Conservation (phyloP, 2,113 vertebrate genomes). For the Lepus americanus region DNA sequence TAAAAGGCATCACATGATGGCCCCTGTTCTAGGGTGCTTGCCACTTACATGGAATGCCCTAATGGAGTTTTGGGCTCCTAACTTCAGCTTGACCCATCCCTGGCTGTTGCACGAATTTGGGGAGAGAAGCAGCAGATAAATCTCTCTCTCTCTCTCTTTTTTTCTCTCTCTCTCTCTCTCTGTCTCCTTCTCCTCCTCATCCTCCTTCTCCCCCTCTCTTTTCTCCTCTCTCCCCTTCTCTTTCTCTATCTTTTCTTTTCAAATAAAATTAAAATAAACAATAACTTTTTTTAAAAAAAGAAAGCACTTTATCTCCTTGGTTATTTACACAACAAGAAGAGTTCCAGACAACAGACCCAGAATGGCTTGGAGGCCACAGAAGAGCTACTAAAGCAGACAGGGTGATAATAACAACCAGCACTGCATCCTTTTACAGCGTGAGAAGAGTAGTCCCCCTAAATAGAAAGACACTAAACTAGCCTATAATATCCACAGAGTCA, state of each 20-base stretch:
- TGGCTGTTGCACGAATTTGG: too few species aligned
- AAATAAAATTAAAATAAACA: not conserved
- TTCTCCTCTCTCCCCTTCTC: too few species aligned
- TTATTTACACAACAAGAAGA: not conserved
- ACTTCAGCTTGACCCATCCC: too few species aligned
- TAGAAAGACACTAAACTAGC: not conserved
- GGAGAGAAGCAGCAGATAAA: too few species aligned
- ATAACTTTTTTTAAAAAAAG: not conserved
- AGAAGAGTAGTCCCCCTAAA: not conserved
- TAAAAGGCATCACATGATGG: too few species aligned
- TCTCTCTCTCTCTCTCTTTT: too few species aligned
- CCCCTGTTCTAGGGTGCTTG: too few species aligned
- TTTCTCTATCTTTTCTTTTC: not conserved
- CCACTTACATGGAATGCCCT: too few species aligned
- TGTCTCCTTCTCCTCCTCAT: too few species aligned
- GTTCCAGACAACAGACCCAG: not conserved
- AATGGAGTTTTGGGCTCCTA: too few species aligned
- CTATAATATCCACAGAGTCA: not conserved
- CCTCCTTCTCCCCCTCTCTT: too few species aligned
- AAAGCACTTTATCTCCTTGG: not conserved
- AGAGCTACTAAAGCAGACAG: not conserved
- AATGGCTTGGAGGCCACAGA: not conserved
- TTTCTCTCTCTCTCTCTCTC: too few species aligned
- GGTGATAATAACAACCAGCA: not conserved
- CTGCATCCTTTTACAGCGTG: not conserved